Percentiles rank a stretch among this genome's conserved stretches.
Evolutionary conservation across 2,797 vertebrate species (phyloP).

Genomic region (Emydoidea blandingii): DNA sequence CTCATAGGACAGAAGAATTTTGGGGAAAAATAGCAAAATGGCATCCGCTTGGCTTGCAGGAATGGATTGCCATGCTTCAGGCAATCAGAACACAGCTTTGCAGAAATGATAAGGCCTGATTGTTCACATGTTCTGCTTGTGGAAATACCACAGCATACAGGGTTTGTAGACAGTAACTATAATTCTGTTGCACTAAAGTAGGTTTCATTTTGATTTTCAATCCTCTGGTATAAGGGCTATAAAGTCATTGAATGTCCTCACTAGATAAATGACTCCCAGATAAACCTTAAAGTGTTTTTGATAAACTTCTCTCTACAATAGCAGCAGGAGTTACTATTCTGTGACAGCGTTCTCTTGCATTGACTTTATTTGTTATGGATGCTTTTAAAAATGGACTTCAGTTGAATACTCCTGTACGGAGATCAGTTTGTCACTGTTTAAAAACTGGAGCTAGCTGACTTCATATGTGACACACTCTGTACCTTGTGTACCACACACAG

Average conservation of each 20-base stretch:
- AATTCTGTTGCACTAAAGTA: neutral
- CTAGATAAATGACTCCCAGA: neutral
- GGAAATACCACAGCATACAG: neutral
- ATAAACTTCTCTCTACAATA: neutral
- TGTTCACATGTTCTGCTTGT: neutral
- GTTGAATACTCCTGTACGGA: neutral
- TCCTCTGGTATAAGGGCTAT: neutral
- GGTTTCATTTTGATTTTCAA: slow-evolving; percentile 2
- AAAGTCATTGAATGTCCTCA: neutral
- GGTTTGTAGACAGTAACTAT: neutral
- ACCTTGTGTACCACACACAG: rapidly evolving
- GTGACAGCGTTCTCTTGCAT: neutral
- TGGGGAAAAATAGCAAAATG: neutral
- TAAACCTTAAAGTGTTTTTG: neutral
- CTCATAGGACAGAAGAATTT: neutral
- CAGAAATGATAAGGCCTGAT: neutral
- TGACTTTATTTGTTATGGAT: neutral
- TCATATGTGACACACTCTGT: neutral
- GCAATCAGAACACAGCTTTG: neutral
- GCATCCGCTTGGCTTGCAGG: neutral
- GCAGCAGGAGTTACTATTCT: neutral
- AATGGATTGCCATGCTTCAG: neutral
- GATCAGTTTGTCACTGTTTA: slow-evolving; percentile 7
- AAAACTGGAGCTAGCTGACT: neutral
- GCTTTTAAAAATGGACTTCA: neutral